A percentile compares a stretch with the other conserved stretches of the same genome.
Conservation (phyloP, 2,888 invertebrate genomes). For the Erebia epiphron region DNA sequence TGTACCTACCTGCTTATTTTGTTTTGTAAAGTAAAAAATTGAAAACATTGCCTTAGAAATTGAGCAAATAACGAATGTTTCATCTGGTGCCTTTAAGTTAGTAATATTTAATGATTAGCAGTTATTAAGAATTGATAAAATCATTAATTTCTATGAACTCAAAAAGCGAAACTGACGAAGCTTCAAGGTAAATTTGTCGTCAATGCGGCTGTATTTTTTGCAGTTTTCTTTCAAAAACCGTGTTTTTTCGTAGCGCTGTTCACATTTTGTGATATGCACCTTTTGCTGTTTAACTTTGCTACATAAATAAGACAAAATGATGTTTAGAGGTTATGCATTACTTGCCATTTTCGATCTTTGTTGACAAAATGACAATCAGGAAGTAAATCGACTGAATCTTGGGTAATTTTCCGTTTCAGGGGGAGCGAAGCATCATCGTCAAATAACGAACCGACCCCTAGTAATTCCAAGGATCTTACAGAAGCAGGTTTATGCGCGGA, state of each 20-base stretch:
- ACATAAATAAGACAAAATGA: slow-evolving; percentile 28
- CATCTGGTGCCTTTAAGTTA: slow-evolving; percentile 50
- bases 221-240: slow-evolving; percentile 1
- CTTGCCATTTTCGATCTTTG: slow-evolving; percentile 75
- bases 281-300: background rate
- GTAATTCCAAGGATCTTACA: slow-evolving; percentile 57
- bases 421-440: slow-evolving; percentile 82
- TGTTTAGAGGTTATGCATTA: slow-evolving; percentile 71
- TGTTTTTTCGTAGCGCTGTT: background rate
- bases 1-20: slow-evolving; percentile 54
- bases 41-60: slow-evolving; percentile 42
- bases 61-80: slow-evolving; percentile 33
- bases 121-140: slow-evolving; percentile 58
- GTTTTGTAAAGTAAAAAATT: slow-evolving; percentile 58
- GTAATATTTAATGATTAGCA: slow-evolving; percentile 57
- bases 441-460: slow-evolving; percentile 66
- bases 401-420: slow-evolving; percentile 52
- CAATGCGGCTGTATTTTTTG: slow-evolving; percentile 25
- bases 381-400: slow-evolving; percentile 7
- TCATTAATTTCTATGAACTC: slow-evolving; percentile 81
- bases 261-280: background rate
- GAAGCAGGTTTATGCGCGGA: slow-evolving; percentile 65
- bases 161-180: slow-evolving; percentile 81
- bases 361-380: slow-evolving; percentile 43
- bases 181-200: slow-evolving; percentile 76